These are phyloP conservation scores for Pogoniulus pusillus DNA, from an alignment of 2,797 vertebrate genomes.

Conservation along the genomic window DNA sequence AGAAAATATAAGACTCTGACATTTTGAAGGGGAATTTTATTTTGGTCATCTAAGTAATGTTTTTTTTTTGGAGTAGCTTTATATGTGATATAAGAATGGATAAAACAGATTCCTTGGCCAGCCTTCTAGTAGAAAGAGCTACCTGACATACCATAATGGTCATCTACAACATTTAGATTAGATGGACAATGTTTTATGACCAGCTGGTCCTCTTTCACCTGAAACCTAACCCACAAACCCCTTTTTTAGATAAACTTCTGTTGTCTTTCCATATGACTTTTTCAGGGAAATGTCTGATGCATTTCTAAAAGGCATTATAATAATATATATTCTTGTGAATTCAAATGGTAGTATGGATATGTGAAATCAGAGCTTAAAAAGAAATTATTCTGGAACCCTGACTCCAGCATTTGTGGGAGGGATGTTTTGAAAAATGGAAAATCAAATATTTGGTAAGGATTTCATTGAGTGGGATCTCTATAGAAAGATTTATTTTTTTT, in stretches of 20 bases:
- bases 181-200: not conserved
- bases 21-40: not conserved
- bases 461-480: not conserved
- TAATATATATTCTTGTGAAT: not conserved
- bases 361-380: not conserved
- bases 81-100: not conserved
- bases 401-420: not conserved
- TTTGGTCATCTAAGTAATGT: not conserved
- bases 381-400: not conserved
- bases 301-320: not conserved
- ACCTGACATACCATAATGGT: not conserved
- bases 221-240: not conserved
- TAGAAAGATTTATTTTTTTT: not conserved
- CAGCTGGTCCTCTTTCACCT: not conserved
- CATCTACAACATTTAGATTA: not conserved
- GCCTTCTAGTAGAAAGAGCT: not conserved
- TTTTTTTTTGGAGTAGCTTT: not conserved
- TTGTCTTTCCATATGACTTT: not conserved
- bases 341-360: not conserved
- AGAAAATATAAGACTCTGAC: not conserved
- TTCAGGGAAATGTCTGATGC: not conserved
- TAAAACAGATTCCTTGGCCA: not conserved
- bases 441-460: not conserved
- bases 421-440: not conserved
- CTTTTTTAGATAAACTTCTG: not conserved